Percentiles rank a stretch among this genome's conserved stretches.
phyloP scores from a whole-genome alignment of 1,140 invertebrate genomes.

The Microplitis demolitor region DNA sequence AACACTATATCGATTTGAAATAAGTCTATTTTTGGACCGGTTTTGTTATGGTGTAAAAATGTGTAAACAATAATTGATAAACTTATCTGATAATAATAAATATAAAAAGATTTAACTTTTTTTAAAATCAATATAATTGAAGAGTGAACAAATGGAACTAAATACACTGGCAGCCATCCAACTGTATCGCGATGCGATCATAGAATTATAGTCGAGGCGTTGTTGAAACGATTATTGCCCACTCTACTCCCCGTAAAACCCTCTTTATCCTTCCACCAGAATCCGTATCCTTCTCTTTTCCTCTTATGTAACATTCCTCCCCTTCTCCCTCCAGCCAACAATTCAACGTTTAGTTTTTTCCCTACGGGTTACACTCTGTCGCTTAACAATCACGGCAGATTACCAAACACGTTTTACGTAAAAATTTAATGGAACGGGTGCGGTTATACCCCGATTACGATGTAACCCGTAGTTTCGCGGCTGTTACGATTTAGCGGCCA shows the following conservation, averaged over 20 bases:
- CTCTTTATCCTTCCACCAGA: neutral
- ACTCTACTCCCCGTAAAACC: neutral
- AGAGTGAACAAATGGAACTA: no score
- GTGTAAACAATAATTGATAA: no score
- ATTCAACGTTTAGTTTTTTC: no score
- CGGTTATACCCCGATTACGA: conserved; percentile 55
- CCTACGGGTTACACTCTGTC: no score
- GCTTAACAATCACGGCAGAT: neutral
- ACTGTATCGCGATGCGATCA: conserved; percentile 53
- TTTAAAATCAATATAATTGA: neutral
- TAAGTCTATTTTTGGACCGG: no score
- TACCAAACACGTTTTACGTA: neutral
- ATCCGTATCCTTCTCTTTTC: neutral
- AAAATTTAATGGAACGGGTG: neutral
- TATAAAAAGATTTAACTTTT: neutral
- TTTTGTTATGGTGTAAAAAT: no score
- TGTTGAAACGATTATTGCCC: conserved; percentile 58
- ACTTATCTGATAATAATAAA: no score
- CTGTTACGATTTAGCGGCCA: conserved; percentile 47
- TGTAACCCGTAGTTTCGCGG: conserved; percentile 52
- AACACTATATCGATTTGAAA: no score
- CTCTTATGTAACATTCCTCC: no score
- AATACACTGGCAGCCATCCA: conserved; percentile 45
- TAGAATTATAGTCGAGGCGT: conserved; percentile 59
- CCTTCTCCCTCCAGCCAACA: no score